Conservation (phyloP, 37 sponge, comb jelly and placozoan species). For the Geodia barretti region DNA sequence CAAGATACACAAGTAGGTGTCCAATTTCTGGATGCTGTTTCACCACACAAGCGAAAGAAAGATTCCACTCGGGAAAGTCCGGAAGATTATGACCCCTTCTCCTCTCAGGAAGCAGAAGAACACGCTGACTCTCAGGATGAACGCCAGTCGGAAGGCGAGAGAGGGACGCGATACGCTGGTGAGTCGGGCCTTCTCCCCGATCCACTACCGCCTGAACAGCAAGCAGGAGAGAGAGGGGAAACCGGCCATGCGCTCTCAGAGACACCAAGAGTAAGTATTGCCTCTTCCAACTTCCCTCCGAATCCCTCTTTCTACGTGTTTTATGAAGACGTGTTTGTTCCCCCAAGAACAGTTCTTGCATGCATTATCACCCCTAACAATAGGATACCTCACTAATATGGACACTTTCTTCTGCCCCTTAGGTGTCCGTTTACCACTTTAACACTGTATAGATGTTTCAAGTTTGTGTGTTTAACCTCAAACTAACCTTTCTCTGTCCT, state of each 20-base stretch:
- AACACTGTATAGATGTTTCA: no score
- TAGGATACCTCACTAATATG: no score
- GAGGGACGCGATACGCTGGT: neutral
- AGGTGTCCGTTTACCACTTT: neutral
- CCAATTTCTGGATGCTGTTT: no score
- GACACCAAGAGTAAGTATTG: constrained; percentile 15
- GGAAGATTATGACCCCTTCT: neutral
- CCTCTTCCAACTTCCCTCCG: no score
- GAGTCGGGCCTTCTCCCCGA: constrained; percentile 17
- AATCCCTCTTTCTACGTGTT: no score
- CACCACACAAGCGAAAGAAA: neutral
- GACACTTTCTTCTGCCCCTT: no score
- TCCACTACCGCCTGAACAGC: no score
- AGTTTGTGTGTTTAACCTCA: neutral
- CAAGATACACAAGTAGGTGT: no score
- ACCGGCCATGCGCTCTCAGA: neutral
- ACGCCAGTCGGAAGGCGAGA: constrained; percentile 21
- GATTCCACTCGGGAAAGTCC: no score
- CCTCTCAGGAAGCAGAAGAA: constrained; percentile 23
- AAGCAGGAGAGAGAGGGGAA: neutral
- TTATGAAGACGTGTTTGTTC: no score
- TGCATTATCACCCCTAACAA: no score
- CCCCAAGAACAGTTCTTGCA: no score
- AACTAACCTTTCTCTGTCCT: neutral
- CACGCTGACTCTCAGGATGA: constrained; percentile 37